Evolutionary conservation across 1,140 invertebrate genomes (phyloP), one percentile per base, ranked within the genome.

Genomic region (Cataglyphis hispanica): DNA sequence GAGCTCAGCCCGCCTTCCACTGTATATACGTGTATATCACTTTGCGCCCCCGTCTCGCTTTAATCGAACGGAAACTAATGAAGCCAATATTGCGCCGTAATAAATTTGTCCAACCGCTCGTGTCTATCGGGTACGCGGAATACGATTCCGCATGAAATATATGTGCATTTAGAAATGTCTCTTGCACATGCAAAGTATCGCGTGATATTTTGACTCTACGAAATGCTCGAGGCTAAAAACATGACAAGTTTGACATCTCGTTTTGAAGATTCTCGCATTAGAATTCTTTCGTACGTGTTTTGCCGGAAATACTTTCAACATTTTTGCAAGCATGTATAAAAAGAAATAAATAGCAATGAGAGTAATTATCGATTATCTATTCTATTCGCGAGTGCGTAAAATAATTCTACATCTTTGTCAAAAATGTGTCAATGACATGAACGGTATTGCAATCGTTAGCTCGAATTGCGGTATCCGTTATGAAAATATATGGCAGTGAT

Each of bases 21-120:
- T 43, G 64, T 77, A 43, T 70, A 67, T 22, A 34, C 34, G n/a
- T 40, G 64, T 67, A 70, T 69, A 89, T 89, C 88, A 87, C 87
- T 74, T 77, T 63, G 34, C 63, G 53, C 72, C 13, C 78, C 72
- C 84, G 78, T 74, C 78, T 83, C 69, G 88, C 31, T 89, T 89
- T 90, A 90, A 90, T 90, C 89, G 88, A 90, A 90, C 78, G 88
- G 86, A 89, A 90, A 89, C 85, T 89, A 90, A 90, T 85, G 88
- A 90, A 90, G 85, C 80, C 84, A 77, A 89, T 86, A 87, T 89
- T 86, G 74, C 80, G 70, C 76, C n/a, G 87, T 84, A 75, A 89
- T 89, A 76, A 88, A 83, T 89, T 81, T 89, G 75, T 89, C 80
- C 31, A 31, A 58, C 60, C 74, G 61, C 61, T 75, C 87, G 69